Base-by-base conservation (phyloP, 1,140 invertebrate genomes). In the Drosophila sp. region DNA sequence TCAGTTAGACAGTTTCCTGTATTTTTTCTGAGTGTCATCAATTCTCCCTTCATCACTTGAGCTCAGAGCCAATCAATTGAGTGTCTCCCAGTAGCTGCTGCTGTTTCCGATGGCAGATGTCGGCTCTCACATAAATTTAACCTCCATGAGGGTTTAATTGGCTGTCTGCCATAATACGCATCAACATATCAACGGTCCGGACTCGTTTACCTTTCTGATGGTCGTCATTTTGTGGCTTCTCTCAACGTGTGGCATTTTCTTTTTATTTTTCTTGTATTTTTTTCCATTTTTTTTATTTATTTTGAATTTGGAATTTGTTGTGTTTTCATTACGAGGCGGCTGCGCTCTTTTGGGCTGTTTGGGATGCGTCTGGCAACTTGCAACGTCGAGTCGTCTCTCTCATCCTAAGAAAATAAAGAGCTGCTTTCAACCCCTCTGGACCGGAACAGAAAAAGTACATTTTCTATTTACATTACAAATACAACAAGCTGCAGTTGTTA, bases 271-370 rank as follows among this genome's bases (percentile, higher is more conserved):
- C 27, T 32, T 32, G 7, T 27, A 18, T n/a, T n/a, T n/a, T n/a
- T n/a, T n/a, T n/a, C n/a, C n/a, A n/a, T n/a, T 29, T 66, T 80
- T 76, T 21, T 62, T 86, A 87, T 86, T 86, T 87, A 87, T 78
- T 81, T 86, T 87, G 78, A 72, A 63, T 81, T 87, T 81, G 36
- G 54, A 82, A 76, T 18, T 87, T 86, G 81, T 86, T 86, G 64
- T 86, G 78, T 76, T 86, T 86, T 78, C 81, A 86, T 86, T 86
- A 87, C 61, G 27, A 58, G 72, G 50, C 41, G 61, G 50, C 45
- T 59, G 50, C 59, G n/a, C 25, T 50, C 25, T 50, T 50, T 29
- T 2, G 25, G 46, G 25, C 11, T 48, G 11, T 11, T 9, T 36
- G 34, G 25, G 18, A 11, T 16, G 21, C 43, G 45, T 45, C 45